These are phyloP conservation scores for Candoia aspera DNA, from an alignment of 2,113 vertebrate genomes.

Conservation along the genomic window DNA sequence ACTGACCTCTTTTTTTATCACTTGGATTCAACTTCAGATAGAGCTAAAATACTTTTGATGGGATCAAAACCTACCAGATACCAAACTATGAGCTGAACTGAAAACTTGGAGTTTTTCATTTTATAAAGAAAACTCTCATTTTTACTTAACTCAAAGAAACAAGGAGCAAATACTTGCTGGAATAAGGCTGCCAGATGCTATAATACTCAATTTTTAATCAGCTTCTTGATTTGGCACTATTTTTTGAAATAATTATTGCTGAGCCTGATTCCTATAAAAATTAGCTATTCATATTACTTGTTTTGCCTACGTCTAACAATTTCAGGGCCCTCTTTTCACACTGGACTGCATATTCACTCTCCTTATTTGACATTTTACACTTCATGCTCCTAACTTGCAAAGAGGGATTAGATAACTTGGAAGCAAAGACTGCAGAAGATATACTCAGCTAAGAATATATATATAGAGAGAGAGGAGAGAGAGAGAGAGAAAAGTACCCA, in stretches of 20 bases:
- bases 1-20: background rate
- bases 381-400: background rate
- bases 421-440: background rate
- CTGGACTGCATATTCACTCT: background rate
- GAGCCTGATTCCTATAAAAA: background rate
- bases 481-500: background rate
- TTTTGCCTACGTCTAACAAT: background rate
- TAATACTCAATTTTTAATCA: background rate
- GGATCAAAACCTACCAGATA: slow-evolving; percentile 1
- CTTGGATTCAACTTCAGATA: background rate
- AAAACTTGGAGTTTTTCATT: background rate
- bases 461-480: background rate
- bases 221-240: background rate
- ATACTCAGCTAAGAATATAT: background rate
- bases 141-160: background rate
- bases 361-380: background rate
- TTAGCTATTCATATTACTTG: background rate
- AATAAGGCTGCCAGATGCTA: background rate
- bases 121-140: background rate
- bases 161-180: background rate
- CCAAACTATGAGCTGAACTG: background rate
- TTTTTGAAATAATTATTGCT: background rate
- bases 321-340: background rate
- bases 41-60: slow-evolving; percentile 8
- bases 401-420: background rate